Conservation (phyloP, 2,113 vertebrate species). For the Aptenodytes forsteri region DNA sequence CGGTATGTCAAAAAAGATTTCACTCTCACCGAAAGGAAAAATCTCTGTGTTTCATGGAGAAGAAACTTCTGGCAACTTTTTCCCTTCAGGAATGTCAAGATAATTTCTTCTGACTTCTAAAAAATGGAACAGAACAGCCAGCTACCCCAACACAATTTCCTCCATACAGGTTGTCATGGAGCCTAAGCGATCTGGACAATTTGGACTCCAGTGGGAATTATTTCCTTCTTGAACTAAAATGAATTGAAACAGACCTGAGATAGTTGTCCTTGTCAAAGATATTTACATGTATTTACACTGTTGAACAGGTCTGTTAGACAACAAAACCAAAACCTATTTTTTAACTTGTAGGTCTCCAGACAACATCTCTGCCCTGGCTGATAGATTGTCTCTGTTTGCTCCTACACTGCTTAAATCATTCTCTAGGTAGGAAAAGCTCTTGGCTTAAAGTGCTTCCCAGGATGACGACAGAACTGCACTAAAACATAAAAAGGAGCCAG, state of each 20-base stretch:
- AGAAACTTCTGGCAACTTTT: conserved; percentile 46
- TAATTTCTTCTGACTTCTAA: conserved; percentile 62
- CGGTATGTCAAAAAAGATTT: conserved; percentile 4
- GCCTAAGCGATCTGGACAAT: neutral
- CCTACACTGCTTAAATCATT: neutral
- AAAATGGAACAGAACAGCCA: conserved; percentile 55
- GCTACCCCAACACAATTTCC: conserved; percentile 33
- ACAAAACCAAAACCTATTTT: neutral
- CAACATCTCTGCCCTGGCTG: neutral
- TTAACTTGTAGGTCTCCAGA: neutral
- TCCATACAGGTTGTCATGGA: conserved; percentile 41
- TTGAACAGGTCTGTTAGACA: neutral
- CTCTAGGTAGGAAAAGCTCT: neutral
- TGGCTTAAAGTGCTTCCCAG: neutral
- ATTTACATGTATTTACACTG: conserved; percentile 17
- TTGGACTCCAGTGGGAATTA: neutral
- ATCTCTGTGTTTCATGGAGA: neutral
- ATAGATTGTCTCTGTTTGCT: neutral
- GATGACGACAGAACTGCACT: neutral
- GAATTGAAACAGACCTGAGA: conserved; percentile 28
- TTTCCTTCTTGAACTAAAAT: conserved; percentile 11
- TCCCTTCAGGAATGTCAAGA: conserved; percentile 41
- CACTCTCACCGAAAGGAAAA: conserved; percentile 25
- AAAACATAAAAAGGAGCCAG: neutral
- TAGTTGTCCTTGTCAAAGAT: conserved; percentile 37